Conservation (phyloP, 2,888 invertebrate genomes). For the Xanthorhoe spadicearia region DNA sequence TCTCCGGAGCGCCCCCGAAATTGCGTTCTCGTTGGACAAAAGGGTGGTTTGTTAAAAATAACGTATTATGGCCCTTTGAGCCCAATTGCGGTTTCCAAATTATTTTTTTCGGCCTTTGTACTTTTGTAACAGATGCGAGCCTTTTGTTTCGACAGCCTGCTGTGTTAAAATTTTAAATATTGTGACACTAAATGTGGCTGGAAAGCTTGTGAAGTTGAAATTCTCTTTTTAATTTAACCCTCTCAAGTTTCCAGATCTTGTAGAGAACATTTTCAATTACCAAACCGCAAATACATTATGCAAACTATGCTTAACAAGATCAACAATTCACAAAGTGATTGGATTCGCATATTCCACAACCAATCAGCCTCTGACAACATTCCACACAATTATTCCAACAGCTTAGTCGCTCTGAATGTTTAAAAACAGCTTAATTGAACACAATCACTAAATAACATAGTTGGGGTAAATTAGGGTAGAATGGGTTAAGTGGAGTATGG, state of each 20-base stretch:
- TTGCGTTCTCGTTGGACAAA: slow-evolving; percentile 55
- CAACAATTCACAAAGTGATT: slow-evolving; percentile 13
- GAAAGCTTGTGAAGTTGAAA: background rate
- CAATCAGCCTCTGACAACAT: slow-evolving; percentile 11
- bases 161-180: slow-evolving; percentile 11
- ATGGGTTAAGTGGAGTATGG: slow-evolving; percentile 10
- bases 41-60: slow-evolving; percentile 54
- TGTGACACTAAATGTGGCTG: background rate
- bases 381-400: slow-evolving; percentile 6
- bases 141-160: slow-evolving; percentile 32
- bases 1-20: slow-evolving; percentile 42
- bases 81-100: slow-evolving; percentile 57
- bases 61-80: slow-evolving; percentile 61
- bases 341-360: slow-evolving; percentile 10
- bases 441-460: slow-evolving; percentile 30
- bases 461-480: slow-evolving; percentile 17
- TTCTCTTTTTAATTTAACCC: background rate
- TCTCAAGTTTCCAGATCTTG: background rate
- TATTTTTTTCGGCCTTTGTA: slow-evolving; percentile 51
- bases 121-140: slow-evolving; percentile 52
- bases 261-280: background rate
- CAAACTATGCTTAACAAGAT: background rate
- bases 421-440: slow-evolving; percentile 38
- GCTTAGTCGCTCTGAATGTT: background rate
- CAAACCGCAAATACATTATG: background rate